Base-by-base conservation (phyloP, 1,140 invertebrate genomes). In the Pseudomyrmex dendroicus region DNA sequence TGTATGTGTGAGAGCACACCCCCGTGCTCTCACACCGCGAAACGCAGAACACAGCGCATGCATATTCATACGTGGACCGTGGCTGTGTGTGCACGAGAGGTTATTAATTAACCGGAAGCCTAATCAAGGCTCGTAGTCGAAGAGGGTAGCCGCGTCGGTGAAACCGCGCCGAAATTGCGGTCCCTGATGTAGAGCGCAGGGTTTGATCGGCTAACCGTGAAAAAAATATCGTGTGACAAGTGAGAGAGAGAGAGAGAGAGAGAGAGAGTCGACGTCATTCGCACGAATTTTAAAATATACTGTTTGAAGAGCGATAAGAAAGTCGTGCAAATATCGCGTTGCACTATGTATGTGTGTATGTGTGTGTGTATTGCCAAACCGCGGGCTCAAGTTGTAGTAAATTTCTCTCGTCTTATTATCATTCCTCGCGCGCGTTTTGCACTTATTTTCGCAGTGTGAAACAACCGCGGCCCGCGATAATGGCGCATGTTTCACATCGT, bases 91-190 rank as follows among this genome's bases (percentile, higher is more conserved):
- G 92, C 92, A 94, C 91, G 92, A 94, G 92, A 93, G 93, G 93
- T 93, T 94, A 94, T 94, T 94, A 94, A 94, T 94, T 94, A 94
- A 93, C 93, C 92, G 92, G 93, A 94, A 93, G 92, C 92, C 93
- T 94, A 94, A 94, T 94, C 93, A 94, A 94, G 92, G 90, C 91
- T 91, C 89, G 92, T 88, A 92, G 92, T 91, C 91, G 92, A 92
- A 92, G 84, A 89, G 83, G 86, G 88, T 90, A 84, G 84, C 85
- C 84, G 35, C 5, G 88, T 88, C 86, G 86, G 83, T 82, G 87
- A 89, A 89, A 89, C 86, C 86, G 82, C 83, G 83, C 83, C 87
- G 87, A 88, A 89, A 89, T 88, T 88, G 86, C 86, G 83, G 87
- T 88, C 72, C 78, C 74, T 78, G 67, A 84, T 88, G 70, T 84